These are phyloP conservation scores for Zophobas atratus DNA, from an alignment of 1,140 invertebrate genomes.

Conservation along the genomic window DNA sequence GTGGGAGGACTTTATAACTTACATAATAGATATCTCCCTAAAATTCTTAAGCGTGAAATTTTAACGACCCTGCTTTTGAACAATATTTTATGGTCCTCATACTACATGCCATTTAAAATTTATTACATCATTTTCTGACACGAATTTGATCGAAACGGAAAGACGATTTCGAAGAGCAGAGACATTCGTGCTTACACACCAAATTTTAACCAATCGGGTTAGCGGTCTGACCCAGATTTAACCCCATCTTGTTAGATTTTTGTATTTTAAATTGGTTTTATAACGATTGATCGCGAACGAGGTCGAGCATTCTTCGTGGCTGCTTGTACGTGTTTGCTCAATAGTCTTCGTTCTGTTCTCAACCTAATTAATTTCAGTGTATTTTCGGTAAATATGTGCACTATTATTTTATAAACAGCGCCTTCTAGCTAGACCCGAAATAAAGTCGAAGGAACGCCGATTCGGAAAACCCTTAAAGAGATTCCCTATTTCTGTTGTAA, in stretches of 20 bases:
- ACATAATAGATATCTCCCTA: conserved; percentile 36
- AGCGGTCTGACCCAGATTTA: conserved; percentile 10
- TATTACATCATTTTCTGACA: conserved; percentile 1
- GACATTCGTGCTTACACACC: not conserved
- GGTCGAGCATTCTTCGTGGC: not conserved
- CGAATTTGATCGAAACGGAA: conserved; percentile 8
- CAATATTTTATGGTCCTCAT: conserved; percentile 23
- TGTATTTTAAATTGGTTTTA: conserved; percentile 38
- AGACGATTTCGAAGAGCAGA: conserved; percentile 13
- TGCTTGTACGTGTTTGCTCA: conserved; percentile 12
- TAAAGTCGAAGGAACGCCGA: not conserved
- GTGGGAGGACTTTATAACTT: conserved; percentile 36
- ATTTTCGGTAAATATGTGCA: too few relatives aligned
- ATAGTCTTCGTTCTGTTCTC: not conserved
- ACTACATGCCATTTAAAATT: conserved; percentile 34
- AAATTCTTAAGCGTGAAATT: conserved; percentile 44
- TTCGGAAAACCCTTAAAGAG: conserved; percentile 18
- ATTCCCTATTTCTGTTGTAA: conserved; percentile 37
- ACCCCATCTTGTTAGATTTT: conserved; percentile 23
- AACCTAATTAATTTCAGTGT: conserved; percentile 2
- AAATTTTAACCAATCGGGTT: conserved; percentile 4
- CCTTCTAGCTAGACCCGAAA: too few relatives aligned
- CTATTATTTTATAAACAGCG: too few relatives aligned
- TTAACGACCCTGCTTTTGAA: conserved; percentile 39
- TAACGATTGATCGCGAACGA: conserved; percentile 21